These are phyloP conservation scores for Acleris literana DNA, from an alignment of 2,888 invertebrate genomes.

Conservation along the genomic window DNA sequence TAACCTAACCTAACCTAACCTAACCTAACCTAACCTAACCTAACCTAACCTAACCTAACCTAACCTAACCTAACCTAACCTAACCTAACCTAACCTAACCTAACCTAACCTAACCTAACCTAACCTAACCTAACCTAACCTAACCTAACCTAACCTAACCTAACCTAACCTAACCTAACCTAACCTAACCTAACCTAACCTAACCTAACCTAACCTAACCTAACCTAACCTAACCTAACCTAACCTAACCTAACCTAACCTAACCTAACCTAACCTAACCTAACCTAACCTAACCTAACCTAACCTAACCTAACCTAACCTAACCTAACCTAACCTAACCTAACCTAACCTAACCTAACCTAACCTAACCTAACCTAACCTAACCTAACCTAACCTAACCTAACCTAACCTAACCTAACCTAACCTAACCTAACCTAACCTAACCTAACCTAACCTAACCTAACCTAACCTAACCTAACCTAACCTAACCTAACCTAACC, in stretches of 20 bases:
- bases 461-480: slow-evolving; percentile 17
- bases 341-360: slow-evolving; percentile 27
- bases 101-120: slow-evolving; percentile 17
- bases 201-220: slow-evolving; percentile 22
- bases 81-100: slow-evolving; percentile 17
- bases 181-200: slow-evolving; percentile 17
- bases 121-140: slow-evolving; percentile 17
- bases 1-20: slow-evolving; percentile 17
- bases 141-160: slow-evolving; percentile 17
- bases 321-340: slow-evolving; percentile 11
- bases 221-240: slow-evolving; percentile 23
- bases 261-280: slow-evolving; percentile 26
- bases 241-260: slow-evolving; percentile 22
- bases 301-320: slow-evolving; percentile 24
- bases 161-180: slow-evolving; percentile 17
- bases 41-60: slow-evolving; percentile 17
- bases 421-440: slow-evolving; percentile 17
- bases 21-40: slow-evolving; percentile 17
- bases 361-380: slow-evolving; percentile 23
- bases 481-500: slow-evolving; percentile 18
- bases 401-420: slow-evolving; percentile 19
- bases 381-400: slow-evolving; percentile 18
- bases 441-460: slow-evolving; percentile 17
- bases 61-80: slow-evolving; percentile 17
- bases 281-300: slow-evolving; percentile 26